phyloP scores from a whole-genome alignment of 2,113 vertebrate species.

The Callionymus lyra region DNA sequence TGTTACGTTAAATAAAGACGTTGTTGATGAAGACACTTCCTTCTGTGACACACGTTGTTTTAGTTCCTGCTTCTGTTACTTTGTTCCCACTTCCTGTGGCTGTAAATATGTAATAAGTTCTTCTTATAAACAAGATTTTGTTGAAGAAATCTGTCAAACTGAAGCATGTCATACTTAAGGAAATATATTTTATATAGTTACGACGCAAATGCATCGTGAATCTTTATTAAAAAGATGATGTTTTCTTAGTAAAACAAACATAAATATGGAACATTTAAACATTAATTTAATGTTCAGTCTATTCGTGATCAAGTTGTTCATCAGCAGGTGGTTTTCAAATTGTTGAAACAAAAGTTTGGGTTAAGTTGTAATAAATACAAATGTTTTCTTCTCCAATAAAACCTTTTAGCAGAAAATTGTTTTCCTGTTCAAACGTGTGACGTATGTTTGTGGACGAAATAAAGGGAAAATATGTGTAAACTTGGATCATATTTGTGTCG shows the following conservation, averaged over 20 bases:
- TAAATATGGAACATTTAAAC: too few relatives aligned
- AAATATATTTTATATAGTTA: too few relatives aligned
- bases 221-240: too few relatives aligned
- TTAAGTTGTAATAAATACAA: too few relatives aligned
- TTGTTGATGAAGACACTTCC: too few relatives aligned
- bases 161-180: slow-evolving; percentile 64
- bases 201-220: too few relatives aligned
- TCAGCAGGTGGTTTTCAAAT: too few relatives aligned
- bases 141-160: slow-evolving; percentile 92
- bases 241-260: too few relatives aligned
- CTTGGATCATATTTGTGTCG: slow-evolving; percentile 1
- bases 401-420: slow-evolving; percentile 63
- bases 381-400: too few relatives aligned
- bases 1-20: slow-evolving; percentile 48
- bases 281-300: too few relatives aligned
- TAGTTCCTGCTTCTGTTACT: slow-evolving; percentile 46
- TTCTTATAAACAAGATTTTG: slow-evolving; percentile 84
- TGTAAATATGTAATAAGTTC: slow-evolving; percentile 76
- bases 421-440: slow-evolving; percentile 64
- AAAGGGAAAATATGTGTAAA: slow-evolving; percentile 67
- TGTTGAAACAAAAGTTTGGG: too few relatives aligned
- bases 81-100: slow-evolving; percentile 60
- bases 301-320: too few relatives aligned
- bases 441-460: slow-evolving; percentile 68
- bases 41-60: slow-evolving; percentile 37